Evolutionary conservation across 2,797 vertebrate genomes (phyloP), one percentile per base, ranked within the genome.

Genomic region (Bradypus variegatus): DNA sequence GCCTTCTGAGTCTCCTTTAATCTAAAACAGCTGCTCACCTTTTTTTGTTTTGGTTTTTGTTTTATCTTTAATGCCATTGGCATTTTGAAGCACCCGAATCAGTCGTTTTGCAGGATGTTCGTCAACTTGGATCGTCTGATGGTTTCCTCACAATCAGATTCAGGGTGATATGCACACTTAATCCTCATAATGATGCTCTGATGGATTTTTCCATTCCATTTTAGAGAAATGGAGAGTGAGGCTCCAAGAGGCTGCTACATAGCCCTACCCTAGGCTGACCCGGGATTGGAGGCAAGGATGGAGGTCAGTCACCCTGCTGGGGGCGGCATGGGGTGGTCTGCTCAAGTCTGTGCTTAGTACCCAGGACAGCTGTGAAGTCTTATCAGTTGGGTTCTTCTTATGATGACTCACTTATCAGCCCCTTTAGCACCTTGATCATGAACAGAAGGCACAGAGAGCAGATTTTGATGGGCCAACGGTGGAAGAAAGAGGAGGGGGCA

Each of bases 81-180:
- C 64, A 80, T 91, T 93, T 87, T 64, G 55, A 89, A 94, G 48
- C 48, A 76, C 70, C 73, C 14, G 33, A 36, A 70, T 73, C 38
- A 67, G 60, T 53, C 79, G 10, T 85, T 94, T 90, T 70, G 36
- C 18, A 69, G 62, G 91, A 81, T 31, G 33, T 85, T 29, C 45
- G 50, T 69, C 29, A 69, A 4, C 79, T 75, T 69, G 58, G 23
- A 81, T 90, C 86, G 87, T 88, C 75, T 36, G 50, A 27, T n/a
- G n/a, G 50, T 77, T 86, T 94, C 33, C 31, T 93, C 41, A 2
- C n/a, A 23, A 31, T 82, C 60, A 73, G 45, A 72, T 86, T 79
- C 88, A 76, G 38, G 45, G 23, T 55, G n/a, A n/a, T 48, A n/a
- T 75, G 3, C 45, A 53, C n/a, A 23, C 38, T 79, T 58, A 53